A percentile compares a stretch with the other conserved stretches of the same genome.
Conservation (phyloP, 2,797 vertebrate species). For the Halcyon chelicuti region DNA sequence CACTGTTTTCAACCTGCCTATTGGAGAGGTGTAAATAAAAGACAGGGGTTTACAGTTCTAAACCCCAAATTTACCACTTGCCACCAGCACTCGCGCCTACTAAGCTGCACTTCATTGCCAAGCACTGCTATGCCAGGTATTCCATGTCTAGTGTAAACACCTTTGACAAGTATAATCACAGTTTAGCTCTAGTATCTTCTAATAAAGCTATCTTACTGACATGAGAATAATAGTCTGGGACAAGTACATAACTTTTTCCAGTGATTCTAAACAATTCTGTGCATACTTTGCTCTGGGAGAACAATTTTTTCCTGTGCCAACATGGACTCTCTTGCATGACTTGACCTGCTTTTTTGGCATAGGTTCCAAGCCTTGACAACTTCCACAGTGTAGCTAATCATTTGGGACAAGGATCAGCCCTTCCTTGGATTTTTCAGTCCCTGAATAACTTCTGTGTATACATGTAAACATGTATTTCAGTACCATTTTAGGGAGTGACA, state of each 20-base stretch:
- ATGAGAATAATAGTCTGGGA: conserved; percentile 63
- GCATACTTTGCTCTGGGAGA: conserved; percentile 43
- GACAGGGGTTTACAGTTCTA: conserved; percentile 3
- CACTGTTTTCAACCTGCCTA: neutral
- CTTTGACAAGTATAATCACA: conserved; percentile 66
- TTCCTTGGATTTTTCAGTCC: neutral
- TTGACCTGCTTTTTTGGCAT: conserved; percentile 13
- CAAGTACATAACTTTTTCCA: conserved; percentile 57
- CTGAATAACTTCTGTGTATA: neutral
- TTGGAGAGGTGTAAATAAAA: conserved; percentile 8
- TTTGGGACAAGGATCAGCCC: conserved; percentile 16
- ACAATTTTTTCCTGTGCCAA: conserved; percentile 20
- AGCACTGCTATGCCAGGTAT: neutral
- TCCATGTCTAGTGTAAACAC: conserved; percentile 45
- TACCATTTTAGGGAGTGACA: neutral
- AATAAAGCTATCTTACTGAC: conserved; percentile 47
- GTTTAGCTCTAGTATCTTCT: conserved; percentile 50
- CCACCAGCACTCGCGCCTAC: neutral
- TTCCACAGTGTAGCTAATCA: neutral
- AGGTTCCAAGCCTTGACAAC: conserved; percentile 26
- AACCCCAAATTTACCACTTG: neutral
- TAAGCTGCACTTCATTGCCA: conserved; percentile 3
- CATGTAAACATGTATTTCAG: neutral
- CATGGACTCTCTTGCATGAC: conserved; percentile 20
- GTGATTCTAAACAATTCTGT: conserved; percentile 46